These are phyloP conservation scores for Pristionchus japonicus DNA, from an alignment of 2,888 invertebrate species.

Conservation along the genomic window DNA sequence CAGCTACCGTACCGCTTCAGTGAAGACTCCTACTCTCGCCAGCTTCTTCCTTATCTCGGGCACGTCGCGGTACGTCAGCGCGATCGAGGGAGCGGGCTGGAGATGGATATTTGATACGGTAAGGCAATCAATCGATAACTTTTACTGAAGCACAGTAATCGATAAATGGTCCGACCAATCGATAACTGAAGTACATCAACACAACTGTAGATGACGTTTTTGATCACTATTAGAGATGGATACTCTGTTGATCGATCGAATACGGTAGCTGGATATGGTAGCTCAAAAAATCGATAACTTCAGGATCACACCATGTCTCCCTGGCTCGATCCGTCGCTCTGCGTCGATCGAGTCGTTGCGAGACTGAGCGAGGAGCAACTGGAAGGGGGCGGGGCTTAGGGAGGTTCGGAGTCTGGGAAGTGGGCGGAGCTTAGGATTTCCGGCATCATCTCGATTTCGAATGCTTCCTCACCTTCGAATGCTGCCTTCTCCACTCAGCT, in stretches of 20 bases:
- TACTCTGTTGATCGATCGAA: not conserved
- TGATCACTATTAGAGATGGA: no score
- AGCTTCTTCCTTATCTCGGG: slow-evolving; percentile 21
- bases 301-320: not conserved
- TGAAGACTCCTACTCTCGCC: not conserved
- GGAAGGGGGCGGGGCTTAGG: not conserved
- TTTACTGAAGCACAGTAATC: not conserved
- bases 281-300: no score
- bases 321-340: not conserved
- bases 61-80: slow-evolving; percentile 56
- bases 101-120: slow-evolving; percentile 48
- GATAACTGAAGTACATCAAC: no score
- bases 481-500: not conserved
- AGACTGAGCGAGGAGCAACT: not conserved
- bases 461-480: not conserved
- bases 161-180: not conserved
- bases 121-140: slow-evolving; percentile 55
- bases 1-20: not conserved
- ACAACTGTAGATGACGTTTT: no score
- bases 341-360: not conserved
- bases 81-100: slow-evolving; percentile 56
- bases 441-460: not conserved
- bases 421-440: no score
- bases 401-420: no score
- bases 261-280: not conserved